Conservation (phyloP, 2,113 vertebrate genomes). For the Tauraco erythrolophus region DNA sequence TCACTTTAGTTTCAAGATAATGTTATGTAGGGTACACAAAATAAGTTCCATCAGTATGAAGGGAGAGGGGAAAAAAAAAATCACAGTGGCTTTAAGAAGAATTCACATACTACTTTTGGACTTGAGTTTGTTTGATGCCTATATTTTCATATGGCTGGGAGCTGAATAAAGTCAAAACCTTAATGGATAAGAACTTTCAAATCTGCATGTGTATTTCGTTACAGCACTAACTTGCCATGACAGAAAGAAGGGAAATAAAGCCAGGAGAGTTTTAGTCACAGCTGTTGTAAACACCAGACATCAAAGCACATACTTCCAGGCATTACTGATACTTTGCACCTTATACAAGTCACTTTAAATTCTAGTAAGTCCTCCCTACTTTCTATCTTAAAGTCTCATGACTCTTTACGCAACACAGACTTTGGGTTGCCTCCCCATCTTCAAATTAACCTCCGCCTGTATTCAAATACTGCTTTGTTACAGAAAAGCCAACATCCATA, state of each 20-base stretch:
- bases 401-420: slow-evolving; percentile 37
- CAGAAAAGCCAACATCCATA: background rate
- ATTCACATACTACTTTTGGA: background rate
- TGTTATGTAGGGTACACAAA: background rate
- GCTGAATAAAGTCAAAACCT: background rate
- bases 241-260: background rate
- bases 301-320: slow-evolving; percentile 43
- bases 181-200: background rate
- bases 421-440: background rate
- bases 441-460: background rate
- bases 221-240: background rate
- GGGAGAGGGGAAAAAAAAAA: fast-evolving
- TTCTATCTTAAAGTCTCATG: slow-evolving; percentile 41
- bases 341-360: slow-evolving; percentile 39
- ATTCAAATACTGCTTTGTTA: background rate
- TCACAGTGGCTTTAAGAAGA: background rate
- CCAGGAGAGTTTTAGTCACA: slow-evolving; percentile 11
- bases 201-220: background rate
- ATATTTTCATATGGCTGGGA: background rate
- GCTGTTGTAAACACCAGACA: slow-evolving; percentile 9
- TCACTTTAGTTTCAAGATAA: background rate
- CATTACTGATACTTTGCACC: slow-evolving; percentile 2
- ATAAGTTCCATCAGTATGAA: background rate
- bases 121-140: background rate
- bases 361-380: slow-evolving; percentile 18